Evolutionary conservation across 1,140 invertebrate species (phyloP), one percentile per base, ranked within the genome.

Genomic region (Agraylea sexmaculata): DNA sequence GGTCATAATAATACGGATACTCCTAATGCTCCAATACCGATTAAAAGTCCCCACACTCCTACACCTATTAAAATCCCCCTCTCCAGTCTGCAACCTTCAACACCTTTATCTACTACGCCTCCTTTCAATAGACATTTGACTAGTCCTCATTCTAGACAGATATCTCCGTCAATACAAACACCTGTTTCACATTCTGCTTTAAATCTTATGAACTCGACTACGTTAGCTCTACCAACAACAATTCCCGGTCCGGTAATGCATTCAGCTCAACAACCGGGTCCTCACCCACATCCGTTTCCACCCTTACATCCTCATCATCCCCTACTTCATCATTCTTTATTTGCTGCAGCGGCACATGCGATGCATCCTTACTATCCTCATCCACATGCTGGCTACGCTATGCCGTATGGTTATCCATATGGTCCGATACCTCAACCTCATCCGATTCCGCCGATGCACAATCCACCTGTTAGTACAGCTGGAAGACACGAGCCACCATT

Each of bases 341-440:
- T 78, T 30, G 62, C 69, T 32, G 74, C 77, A 23, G 70, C 64
- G 11, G 62, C 62, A 12, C 62, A 66, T 43, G 62, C 73, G 4
- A 72, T 78, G 69, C 74, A 77, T 57, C 71, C 75, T 0, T 77
- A 78, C 47, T 78, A 80, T 59, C 68, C 75, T 2, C 76, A 79
- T 48, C 74, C 77, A 13, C 80, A 81, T 62, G 70, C 77, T 2
- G 75, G 74, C 5, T 77, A 77, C 46, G 66, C 73, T 18, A 69
- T 74, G 52, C 73, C 75, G 5, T 74, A 72, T 55, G 68, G 71
- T n/a, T 81, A 80, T 62, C 70, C 79, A 0, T 80, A 80, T 50
- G 74, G 73, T 3, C 76, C 79, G 1, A 68, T 80, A 35, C 78
- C 78, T 13, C 79, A 74, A 51, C 74, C 74, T 4, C 75, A 83